These are phyloP conservation scores for Axea sp. DNA, from an alignment of 2,888 invertebrate species.

Conservation along the genomic window DNA sequence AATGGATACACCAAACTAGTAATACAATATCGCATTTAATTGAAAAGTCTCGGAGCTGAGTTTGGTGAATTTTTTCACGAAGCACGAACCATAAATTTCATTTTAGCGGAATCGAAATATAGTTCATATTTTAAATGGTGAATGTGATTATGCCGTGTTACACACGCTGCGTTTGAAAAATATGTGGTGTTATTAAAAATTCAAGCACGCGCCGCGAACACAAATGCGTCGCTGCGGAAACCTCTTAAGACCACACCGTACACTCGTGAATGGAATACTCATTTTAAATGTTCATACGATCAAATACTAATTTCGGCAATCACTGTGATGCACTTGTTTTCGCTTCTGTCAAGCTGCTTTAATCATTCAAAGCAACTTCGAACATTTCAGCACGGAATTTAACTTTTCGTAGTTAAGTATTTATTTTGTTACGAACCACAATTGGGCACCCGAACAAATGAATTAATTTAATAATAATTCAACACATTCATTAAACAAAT, in stretches of 20 bases:
- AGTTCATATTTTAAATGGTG: slow-evolving; percentile 47
- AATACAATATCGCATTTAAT: slow-evolving; percentile 5
- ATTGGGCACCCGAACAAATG: too few relatives aligned
- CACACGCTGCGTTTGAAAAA: slow-evolving; percentile 23
- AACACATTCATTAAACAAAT: too few relatives aligned
- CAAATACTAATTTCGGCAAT: slow-evolving; percentile 34
- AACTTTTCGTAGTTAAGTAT: too few relatives aligned
- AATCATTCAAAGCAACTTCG: too few relatives aligned
- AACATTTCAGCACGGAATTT: too few relatives aligned
- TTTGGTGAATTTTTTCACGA: slow-evolving; percentile 7
- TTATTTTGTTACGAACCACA: too few relatives aligned
- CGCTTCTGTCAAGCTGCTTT: too few relatives aligned
- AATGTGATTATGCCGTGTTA: slow-evolving; percentile 41
- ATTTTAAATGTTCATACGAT: slow-evolving; percentile 29
- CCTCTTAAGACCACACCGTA: slow-evolving; percentile 43
- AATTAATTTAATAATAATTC: too few relatives aligned
- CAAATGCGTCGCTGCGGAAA: slow-evolving; percentile 37
- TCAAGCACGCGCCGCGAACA: slow-evolving; percentile 49
- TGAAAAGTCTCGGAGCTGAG: slow-evolving; percentile 9
- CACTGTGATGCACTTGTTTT: slow-evolving; percentile 7
- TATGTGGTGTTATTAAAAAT: slow-evolving; percentile 46
- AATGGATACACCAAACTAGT: too few relatives aligned
- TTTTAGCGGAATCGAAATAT: slow-evolving; percentile 29
- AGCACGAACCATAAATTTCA: slow-evolving; percentile 27
- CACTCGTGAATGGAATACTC: slow-evolving; percentile 47